phyloP scores from a whole-genome alignment of 2,113 vertebrate species.

The Atractosteus spatula region DNA sequence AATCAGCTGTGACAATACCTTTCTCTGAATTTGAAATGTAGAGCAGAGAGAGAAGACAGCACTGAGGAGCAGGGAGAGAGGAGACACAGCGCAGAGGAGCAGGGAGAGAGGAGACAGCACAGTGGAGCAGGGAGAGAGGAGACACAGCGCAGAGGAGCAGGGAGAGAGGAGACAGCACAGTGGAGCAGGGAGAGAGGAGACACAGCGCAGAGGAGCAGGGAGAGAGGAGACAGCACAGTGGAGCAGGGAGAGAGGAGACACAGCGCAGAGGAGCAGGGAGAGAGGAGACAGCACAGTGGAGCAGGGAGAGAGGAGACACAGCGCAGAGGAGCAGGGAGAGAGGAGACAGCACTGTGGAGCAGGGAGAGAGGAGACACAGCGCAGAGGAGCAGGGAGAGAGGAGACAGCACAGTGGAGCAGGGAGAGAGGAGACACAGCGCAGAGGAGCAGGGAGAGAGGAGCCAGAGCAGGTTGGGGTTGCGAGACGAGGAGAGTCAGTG shows the following conservation, averaged over 20 bases:
- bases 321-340: background rate
- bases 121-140: background rate
- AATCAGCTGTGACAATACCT: too few species aligned
- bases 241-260: background rate
- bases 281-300: slow-evolving; percentile 27
- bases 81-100: background rate
- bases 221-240: slow-evolving; percentile 25
- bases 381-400: too few species aligned
- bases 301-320: background rate
- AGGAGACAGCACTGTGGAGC: too few species aligned
- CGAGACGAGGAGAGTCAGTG: background rate
- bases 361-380: background rate
- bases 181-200: background rate
- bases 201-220: background rate
- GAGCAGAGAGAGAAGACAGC: slow-evolving; percentile 27
- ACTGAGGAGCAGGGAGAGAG: background rate
- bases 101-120: slow-evolving; percentile 22
- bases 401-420: background rate
- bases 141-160: background rate
- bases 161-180: slow-evolving; percentile 23
- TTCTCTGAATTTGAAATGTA: background rate
- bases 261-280: background rate
- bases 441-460: background rate
- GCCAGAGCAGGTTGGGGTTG: background rate
- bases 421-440: background rate